These are phyloP conservation scores for chimpanzee (Pan troglodytes) DNA, from an alignment of 2,113 vertebrate species.

Conservation along the genomic window NHGRI_mPanTro3-v2.1_pri NC_072412.2:42985001-42985500, in stretches of 20 bases:
- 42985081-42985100: background rate
- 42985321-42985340: constrained; percentile 14
- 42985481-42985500: background rate
- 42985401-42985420: background rate
- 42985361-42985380: background rate
- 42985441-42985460: background rate
- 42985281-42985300: background rate
- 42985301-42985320: background rate
- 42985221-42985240: background rate
- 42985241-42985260: background rate
- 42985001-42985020: background rate
- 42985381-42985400: background rate
- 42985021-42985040: background rate
- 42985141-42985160: background rate
- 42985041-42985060: background rate
- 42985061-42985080: background rate
- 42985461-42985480: background rate
- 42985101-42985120: background rate
- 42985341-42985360: background rate
- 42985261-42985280: background rate
- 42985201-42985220: background rate
- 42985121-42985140: background rate
- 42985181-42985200: background rate
- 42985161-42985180: constrained; percentile 11
- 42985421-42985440: background rate